Evolutionary conservation across 2,797 vertebrate species (phyloP), one percentile per base, ranked within the genome.

Genomic region (Paramormyrops hopkinsi): DNA sequence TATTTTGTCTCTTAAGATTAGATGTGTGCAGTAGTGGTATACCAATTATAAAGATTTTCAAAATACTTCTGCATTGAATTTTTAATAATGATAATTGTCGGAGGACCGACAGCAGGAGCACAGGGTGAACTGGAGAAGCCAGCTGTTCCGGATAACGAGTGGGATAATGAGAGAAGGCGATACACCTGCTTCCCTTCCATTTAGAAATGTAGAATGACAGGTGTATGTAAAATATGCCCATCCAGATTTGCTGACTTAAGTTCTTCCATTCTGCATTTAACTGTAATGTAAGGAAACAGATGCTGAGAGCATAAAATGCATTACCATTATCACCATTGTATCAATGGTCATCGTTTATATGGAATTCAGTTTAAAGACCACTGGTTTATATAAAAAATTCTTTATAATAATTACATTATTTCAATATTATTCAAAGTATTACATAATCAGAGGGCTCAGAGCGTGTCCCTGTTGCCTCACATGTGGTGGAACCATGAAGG

Each of bases 71-170:
- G 9, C 86, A 41, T 87, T 87, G 29, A 44, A 87, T 53, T 59
- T 44, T 59, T 54, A 87, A 87, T 56, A 87, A 41, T n/a, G 86
- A 29, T 87, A 87, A 87, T 56, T 87, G 53, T 87, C 7, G 5
- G 86, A 56, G 17, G 51, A 33, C 86, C 41, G 86, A 44, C 53
- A 59, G 86, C 53, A 44, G 86, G 86, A 59, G 86, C 86, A 56
- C 51, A 56, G 33, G 53, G 86, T 33, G 37, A 87, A 37, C 8
- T 59, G 54, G 2, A 44, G 53, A 29, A 59, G 33, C 51, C 53
- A 87, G 86, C 86, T 87, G 86, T 87, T 53, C 29, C 2, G 5
- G 86, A 41, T 56, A 87, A 59, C 33, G 53, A 87, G 17, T 37
- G 33, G 51, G 6, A 41, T 56, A 59, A 56, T 56, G 53, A 87